These are phyloP conservation scores for Drosophila pseudotakahashii DNA, from an alignment of 2,888 invertebrate genomes.

Conservation along the genomic window DNA sequence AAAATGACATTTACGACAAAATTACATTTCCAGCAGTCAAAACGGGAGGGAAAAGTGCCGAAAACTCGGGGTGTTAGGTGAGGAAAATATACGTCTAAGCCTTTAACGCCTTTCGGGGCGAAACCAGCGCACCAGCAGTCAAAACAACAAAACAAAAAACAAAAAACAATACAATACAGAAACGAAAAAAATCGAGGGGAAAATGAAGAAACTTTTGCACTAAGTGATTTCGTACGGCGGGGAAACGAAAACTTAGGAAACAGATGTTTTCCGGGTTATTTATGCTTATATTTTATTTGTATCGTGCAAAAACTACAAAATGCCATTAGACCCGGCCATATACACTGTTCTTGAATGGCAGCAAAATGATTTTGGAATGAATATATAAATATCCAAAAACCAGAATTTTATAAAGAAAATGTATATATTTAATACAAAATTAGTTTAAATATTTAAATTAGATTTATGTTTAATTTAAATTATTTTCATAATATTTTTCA, in stretches of 20 bases:
- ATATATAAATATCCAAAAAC: too few species aligned
- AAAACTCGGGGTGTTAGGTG: constrained; percentile 11
- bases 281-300: constrained; percentile 41
- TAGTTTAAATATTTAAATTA: not conserved
- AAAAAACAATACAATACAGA: constrained; percentile 9
- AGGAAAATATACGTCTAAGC: constrained; percentile 39
- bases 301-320: not conserved
- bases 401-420: not conserved
- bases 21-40: constrained; percentile 61
- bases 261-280: constrained; percentile 61
- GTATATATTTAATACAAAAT: not conserved
- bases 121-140: constrained; percentile 26
- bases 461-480: too few species aligned
- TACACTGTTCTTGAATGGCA: not conserved
- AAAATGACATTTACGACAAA: constrained; percentile 71
- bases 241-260: constrained; percentile 38
- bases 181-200: constrained; percentile 16
- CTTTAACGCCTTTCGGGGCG: constrained; percentile 42
- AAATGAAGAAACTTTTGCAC: constrained; percentile 49
- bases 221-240: constrained; percentile 44
- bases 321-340: not conserved
- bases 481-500: too few species aligned
- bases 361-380: too few species aligned
- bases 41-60: constrained; percentile 9
- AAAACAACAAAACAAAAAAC: constrained; percentile 22